Evolutionary conservation across 2,888 invertebrate species (phyloP).

Genomic region (Exephanes ischioxanthus): DNA sequence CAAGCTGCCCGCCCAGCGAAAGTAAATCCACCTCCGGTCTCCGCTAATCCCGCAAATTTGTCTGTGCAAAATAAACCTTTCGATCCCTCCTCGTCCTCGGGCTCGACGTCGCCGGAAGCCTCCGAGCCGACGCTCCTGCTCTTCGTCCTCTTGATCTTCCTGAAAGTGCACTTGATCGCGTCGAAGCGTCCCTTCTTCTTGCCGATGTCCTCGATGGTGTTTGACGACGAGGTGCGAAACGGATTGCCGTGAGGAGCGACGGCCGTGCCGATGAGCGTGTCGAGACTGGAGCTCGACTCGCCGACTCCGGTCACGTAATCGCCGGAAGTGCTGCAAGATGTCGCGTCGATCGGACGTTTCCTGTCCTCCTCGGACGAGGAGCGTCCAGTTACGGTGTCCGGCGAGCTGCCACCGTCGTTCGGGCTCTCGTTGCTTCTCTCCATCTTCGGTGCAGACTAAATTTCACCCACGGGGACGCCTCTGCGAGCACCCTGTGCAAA

Average conservation of each 20-base stretch:
- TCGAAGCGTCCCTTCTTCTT: slow-evolving; percentile 78
- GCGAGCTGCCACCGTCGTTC: slow-evolving; percentile 79
- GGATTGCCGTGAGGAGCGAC: neutral
- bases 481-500: neutral
- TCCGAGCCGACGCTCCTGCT: slow-evolving; percentile 69
- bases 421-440: slow-evolving; percentile 75
- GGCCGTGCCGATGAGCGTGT: slow-evolving; percentile 73
- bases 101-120: slow-evolving; percentile 67
- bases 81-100: slow-evolving; percentile 64
- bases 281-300: slow-evolving; percentile 80
- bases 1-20: slow-evolving; percentile 14
- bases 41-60: neutral
- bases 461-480: slow-evolving; percentile 38
- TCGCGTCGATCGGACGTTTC: slow-evolving; percentile 56
- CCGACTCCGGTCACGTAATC: slow-evolving; percentile 74
- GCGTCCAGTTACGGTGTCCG: slow-evolving; percentile 79
- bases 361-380: slow-evolving; percentile 80
- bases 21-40: slow-evolving; percentile 14
- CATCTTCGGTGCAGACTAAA: slow-evolving; percentile 69
- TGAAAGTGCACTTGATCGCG: slow-evolving; percentile 78
- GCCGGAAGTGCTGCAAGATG: slow-evolving; percentile 69
- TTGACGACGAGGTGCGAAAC: slow-evolving; percentile 30
- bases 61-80: slow-evolving; percentile 67
- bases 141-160: slow-evolving; percentile 79
- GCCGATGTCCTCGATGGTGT: slow-evolving; percentile 65